Evolutionary conservation across 2,113 vertebrate genomes (phyloP).

Genomic region (Pterocles orientalis): DNA sequence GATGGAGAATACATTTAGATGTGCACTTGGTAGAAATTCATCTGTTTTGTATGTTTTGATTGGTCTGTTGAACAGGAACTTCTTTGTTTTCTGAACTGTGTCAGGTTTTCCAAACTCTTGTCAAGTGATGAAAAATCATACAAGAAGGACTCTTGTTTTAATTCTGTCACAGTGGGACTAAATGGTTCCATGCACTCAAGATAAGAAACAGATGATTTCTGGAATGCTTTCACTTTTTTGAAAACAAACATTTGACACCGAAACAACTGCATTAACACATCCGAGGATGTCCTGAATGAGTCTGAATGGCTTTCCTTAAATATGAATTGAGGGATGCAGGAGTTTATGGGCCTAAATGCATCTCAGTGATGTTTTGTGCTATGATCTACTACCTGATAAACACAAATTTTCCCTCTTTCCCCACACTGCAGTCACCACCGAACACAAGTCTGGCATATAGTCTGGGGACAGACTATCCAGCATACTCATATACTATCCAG

Average conservation of each 20-base stretch:
- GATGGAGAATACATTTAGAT: not conserved
- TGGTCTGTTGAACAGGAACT: not conserved
- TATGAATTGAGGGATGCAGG: not conserved
- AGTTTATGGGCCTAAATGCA: not conserved
- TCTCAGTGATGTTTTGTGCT: not conserved
- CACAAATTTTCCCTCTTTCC: not conserved
- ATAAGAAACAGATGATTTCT: not conserved
- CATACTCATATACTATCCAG: not conserved
- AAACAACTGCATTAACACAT: not conserved
- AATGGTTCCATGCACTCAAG: not conserved
- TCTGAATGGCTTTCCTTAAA: not conserved
- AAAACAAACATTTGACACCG: not conserved
- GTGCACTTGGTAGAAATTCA: not conserved
- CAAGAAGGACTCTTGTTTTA: not conserved
- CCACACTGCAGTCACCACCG: not conserved
- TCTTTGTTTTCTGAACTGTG: not conserved
- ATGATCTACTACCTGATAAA: not conserved
- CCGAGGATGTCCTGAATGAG: not conserved
- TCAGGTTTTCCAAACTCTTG: not conserved
- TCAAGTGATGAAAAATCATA: not conserved
- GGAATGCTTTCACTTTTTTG: not conserved
- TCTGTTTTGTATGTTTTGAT: not conserved
- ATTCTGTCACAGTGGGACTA: not conserved
- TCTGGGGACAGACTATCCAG: not conserved
- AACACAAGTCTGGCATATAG: not conserved